Evolutionary conservation across 1,140 invertebrate species (phyloP), one percentile per base, ranked within the genome.

Genomic region (Aleiodes sp.): DNA sequence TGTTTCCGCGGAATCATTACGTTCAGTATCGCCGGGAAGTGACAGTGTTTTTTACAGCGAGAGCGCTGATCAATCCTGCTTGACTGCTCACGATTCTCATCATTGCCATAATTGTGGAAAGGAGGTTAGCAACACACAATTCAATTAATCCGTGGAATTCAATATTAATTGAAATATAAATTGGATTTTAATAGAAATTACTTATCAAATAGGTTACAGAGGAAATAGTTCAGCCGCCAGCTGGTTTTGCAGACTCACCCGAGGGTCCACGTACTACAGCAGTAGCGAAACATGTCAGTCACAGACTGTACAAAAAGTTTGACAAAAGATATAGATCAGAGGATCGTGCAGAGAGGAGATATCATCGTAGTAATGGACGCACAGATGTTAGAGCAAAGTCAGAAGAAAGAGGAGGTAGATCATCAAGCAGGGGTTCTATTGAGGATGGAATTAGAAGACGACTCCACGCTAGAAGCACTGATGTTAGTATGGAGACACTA

Each of bases 1-100:
- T n/a, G 83, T 94, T 56, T 95, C 93, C 74, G 93, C 93, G 31
- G 94, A 95, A 82, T 94, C 93, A 0, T 81, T 95, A 61, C 88
- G 94, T 65, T 94, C 93, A 2, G 92, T 93, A 62, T 94, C 93
- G 78, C 94, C 94, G 10, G 94, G 94, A 10, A 95, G 94, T 73
- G 94, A 95, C 81, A 94, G 92, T 65, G 94, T 96, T 19, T 96
- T 96, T 82, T 94, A 95, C 81, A 94, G 92, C 78, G 93, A 94
- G 87, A 91, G 88, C 73, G 91, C 88, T 71, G 91, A 89, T 75
- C 81, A 78, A 43, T 67, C 78, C 10, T 80, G 74, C 59, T 68
- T 75, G 2, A 73, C 77, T 29, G 63, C 77, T 70, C 71, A 79
- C 62, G 83, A 82, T 46, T 78, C 81, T 29, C 74, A 77, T 16